Conservation (phyloP, 2,113 vertebrate species). For the Dendropsophus ebraccatus region DNA sequence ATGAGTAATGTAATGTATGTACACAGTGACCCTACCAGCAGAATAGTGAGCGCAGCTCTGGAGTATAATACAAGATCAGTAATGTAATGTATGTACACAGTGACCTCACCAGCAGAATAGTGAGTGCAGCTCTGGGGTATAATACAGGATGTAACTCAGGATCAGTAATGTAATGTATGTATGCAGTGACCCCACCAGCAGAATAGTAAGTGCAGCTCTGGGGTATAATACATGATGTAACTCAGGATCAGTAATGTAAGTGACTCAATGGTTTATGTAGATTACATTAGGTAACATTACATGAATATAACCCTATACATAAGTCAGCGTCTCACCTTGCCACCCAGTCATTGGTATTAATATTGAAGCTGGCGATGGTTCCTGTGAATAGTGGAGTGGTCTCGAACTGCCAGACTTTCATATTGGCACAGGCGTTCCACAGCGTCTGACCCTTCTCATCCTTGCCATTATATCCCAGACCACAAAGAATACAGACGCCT, state of each 20-base stretch:
- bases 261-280: no score
- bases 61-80: background rate
- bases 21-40: background rate
- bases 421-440: constrained; percentile 95
- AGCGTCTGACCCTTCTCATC: constrained; percentile 71
- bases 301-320: background rate
- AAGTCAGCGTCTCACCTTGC: constrained; percentile 83
- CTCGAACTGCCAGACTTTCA: constrained; percentile 95
- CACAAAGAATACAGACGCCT: constrained; percentile 90
- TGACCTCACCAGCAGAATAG: background rate
- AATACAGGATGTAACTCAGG: background rate
- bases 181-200: background rate
- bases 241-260: background rate
- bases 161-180: no score
- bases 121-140: background rate
- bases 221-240: background rate
- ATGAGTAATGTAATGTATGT: background rate
- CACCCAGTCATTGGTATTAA: constrained; percentile 94
- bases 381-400: constrained; percentile 91
- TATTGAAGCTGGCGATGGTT: constrained; percentile 95
- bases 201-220: background rate
- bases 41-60: no score
- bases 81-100: background rate
- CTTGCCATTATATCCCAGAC: constrained; percentile 86
- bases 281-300: no score